Evolutionary conservation across 2,888 invertebrate species (phyloP), one percentile per base, ranked within the genome.

Genomic region (Toxonevra muliebris): DNA sequence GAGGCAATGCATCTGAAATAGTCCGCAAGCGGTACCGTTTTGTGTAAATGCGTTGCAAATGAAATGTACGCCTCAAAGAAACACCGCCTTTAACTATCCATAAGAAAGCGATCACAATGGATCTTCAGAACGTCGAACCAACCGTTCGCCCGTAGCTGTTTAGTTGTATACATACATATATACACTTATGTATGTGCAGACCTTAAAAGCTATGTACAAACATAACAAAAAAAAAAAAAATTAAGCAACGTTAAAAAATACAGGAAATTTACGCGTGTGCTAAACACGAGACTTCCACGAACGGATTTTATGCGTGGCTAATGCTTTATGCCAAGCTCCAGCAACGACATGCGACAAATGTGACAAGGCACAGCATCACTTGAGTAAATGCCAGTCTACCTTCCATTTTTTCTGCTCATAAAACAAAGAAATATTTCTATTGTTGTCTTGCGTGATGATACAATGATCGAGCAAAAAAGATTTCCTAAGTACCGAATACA

Each of bases 221-320:
- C 30, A 50, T 41, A 40, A n/a, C n/a, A n/a, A 19, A 15, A 55
- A 55, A 43, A 48, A 45, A 43, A 55, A 62, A 50, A 55, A 61
- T 43, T 11, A 15, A n/a, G 13, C 45, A 41, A n/a, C n/a, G n/a
- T 50, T 19, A 45, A 60, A 12, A 55, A 59, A 69, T 69, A 78
- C 76, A 77, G 78, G 74, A 80, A 81, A 79, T 79, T 81, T 80
- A 83, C 84, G 83, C 83, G 83, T 83, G 83, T 84, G 83, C 83
- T 83, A 78, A 83, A 82, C 83, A 83, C 83, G 83, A 84, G 83
- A 79, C 83, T 83, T 83, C 83, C 82, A 84, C 84, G 83, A 83
- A 83, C 79, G 7, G 30, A 4, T 30, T 63, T 64, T 66, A 74
- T 65, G 67, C 70, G 69, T 71, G 71, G 72, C 71, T 70, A 73